Base-by-base conservation (phyloP, 37 sponge, comb jelly and placozoan species). In the Haliclona indistincta region DNA sequence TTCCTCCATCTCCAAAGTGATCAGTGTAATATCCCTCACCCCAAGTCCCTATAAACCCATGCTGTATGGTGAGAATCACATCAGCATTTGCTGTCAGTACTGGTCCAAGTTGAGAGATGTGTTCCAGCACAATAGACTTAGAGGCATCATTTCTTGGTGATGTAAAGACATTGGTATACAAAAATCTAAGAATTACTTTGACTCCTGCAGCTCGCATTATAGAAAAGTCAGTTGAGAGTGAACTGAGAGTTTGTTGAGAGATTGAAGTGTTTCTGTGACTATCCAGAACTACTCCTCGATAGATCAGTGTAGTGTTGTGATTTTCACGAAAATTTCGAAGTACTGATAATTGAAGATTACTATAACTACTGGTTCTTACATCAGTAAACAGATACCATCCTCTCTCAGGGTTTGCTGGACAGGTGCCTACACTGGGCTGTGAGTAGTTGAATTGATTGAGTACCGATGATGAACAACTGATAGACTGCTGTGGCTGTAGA, bases 21-120 rank as follows among this genome's bases (percentile, higher is more conserved):
- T 66, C 67, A 37, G 67, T 66, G 40, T 66, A 66, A 41, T 35
- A 66, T 38, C 67, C 67, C 38, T 66, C 67, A 66, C 67, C 67
- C 67, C 67, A 66, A 7, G 67, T 66, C 13, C 67, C 67, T n/a
- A 66, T 66, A 41, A 66, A 66, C 40, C 67, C 67, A 35, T 66
- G 67, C 4, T 66, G 67, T 10, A 66, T 36, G 25, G 67, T 41
- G 5, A 66, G 67, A n/a, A 66, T 66, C 37, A 66, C 39, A 66
- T 66, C 67, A 37, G 67, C 10, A 36, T 66, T 15, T 10, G 1
- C 13, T 25, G 13, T 15, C 36, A 66, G 67, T 37, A 66, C 22
- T 34, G 39, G 67, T 19, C 40, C 10, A 17, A 66, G 67, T 36
- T 66, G 67, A 66, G 3, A 17, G 39, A 66, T 32, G 67, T 66